Evolutionary conservation across 1,140 invertebrate genomes (phyloP), one percentile per base, ranked within the genome.

Genomic region (Diorhabda elongata): DNA sequence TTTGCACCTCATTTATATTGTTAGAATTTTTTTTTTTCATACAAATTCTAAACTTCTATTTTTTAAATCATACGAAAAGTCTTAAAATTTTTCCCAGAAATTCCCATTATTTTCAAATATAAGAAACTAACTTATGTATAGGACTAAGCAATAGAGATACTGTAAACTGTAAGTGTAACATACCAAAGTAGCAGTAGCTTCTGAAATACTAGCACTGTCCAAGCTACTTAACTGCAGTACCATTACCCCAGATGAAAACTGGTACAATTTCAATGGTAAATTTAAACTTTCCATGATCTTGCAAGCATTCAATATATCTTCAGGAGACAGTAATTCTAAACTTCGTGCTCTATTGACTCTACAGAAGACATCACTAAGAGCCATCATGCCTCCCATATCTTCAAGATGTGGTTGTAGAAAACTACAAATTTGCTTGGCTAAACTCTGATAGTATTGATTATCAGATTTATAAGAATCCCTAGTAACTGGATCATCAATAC

Each of bases 401-500:
- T 95, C 77, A 65, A 98, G 86, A 41, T 94, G 92, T 77, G 90
- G 87, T 69, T 91, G 85, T 64, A 99, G 83, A 77, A 96, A 89
- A 75, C 89, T 86, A 57, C 89, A 89, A 58, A 99, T 87, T 84
- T 99, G 91, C 76, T 90, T 89, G 0, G 95, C 94, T 42, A 99
- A 83, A 74, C 94, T 91, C 74, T 87, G 85, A 79, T 94, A 95
- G 81, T 97, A 99, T 71, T 92, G 89, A 71, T 91, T 90, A 70
- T 94, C 93, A 74, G 88, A 92, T 74, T 92, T 92, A 80, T 92
- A 97, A 52, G 91, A 88, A 78, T 95, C 91, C 79, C 94, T 88
- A 0, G 97, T 98, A 0, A 99, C 97, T 26, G 97, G 97, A 86
- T 99, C 96, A 77, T 96, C 94, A 71, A 99, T 97, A 76, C 97